Percentiles rank a stretch among this genome's conserved stretches.
Evolutionary conservation across 2,113 vertebrate genomes (phyloP).

Genomic region (Burhinus oedicnemus): DNA sequence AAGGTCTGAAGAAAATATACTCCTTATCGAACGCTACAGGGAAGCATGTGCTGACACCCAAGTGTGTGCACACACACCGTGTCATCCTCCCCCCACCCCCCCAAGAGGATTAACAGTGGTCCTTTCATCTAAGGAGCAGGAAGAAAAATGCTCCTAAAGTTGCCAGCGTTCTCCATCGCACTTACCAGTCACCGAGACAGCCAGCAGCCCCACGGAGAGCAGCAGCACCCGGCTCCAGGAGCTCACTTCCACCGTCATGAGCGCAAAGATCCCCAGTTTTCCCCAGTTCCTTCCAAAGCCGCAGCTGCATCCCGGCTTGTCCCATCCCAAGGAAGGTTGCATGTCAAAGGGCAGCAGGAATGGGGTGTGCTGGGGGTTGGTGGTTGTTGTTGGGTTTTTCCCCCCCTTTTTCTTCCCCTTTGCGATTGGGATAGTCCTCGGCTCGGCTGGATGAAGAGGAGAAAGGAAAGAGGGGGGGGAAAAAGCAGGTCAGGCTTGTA

Average conservation of each 20-base stretch:
- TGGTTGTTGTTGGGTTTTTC: not conserved
- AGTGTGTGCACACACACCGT: not conserved
- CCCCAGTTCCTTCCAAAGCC: conserved; percentile 74
- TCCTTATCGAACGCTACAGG: not conserved
- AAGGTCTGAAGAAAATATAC: not conserved
- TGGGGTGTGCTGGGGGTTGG: not conserved
- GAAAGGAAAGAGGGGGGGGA: not conserved
- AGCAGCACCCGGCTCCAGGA: conserved; percentile 90
- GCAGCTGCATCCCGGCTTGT: conserved; percentile 80
- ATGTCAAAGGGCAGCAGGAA: conserved; percentile 77
- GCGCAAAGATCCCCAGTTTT: conserved; percentile 80
- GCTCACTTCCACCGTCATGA: conserved; percentile 84
- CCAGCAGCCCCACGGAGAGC: conserved; percentile 89
- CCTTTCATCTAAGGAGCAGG: not conserved
- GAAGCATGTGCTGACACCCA: not conserved
- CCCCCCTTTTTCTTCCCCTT: conserved; percentile 22
- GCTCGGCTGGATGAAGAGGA: conserved; percentile 42
- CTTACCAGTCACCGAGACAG: conserved; percentile 88
- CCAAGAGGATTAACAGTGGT: not conserved
- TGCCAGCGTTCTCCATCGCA: conserved; percentile 45
- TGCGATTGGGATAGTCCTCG: conserved; percentile 42
- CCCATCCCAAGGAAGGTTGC: conserved; percentile 80
- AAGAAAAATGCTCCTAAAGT: not conserved
- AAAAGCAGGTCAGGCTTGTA: conserved; percentile 73
- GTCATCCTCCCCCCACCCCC: not conserved